Conservation (phyloP, 2,113 vertebrate genomes). For the Alethe castanea region DNA sequence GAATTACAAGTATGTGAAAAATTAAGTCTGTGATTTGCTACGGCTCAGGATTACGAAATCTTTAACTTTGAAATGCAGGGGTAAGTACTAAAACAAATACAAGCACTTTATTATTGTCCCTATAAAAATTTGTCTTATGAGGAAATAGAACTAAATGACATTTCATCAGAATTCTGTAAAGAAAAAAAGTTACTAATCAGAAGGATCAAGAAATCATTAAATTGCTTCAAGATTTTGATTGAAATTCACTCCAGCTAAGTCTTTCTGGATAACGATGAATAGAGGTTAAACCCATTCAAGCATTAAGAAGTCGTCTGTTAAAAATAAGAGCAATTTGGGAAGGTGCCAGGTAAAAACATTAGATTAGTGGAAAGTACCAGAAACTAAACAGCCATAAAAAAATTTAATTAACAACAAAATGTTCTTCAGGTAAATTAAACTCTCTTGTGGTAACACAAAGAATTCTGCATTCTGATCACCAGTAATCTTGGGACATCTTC, state of each 20-base stretch:
- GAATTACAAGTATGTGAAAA: neutral
- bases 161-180: neutral
- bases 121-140: neutral
- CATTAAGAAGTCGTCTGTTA: neutral
- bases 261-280: neutral
- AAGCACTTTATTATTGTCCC: neutral
- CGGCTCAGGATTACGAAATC: neutral
- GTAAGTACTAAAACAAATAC: neutral
- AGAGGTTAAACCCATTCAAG: neutral
- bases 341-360: neutral
- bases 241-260: neutral
- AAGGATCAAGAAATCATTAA: neutral
- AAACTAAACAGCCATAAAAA: slow-evolving; percentile 5
- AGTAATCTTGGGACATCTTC: slow-evolving; percentile 14
- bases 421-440: slow-evolving; percentile 19
- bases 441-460: neutral
- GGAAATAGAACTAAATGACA: neutral
- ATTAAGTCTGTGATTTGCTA: neutral
- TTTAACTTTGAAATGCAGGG: neutral
- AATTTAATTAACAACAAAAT: neutral
- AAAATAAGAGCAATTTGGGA: neutral
- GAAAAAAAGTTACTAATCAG: neutral
- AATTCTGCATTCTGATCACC: neutral
- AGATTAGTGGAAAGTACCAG: neutral
- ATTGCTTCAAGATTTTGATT: neutral